Evolutionary conservation across 2,888 invertebrate genomes (phyloP), one percentile per base, ranked within the genome.

Genomic region (Zaprionus lineosus): DNA sequence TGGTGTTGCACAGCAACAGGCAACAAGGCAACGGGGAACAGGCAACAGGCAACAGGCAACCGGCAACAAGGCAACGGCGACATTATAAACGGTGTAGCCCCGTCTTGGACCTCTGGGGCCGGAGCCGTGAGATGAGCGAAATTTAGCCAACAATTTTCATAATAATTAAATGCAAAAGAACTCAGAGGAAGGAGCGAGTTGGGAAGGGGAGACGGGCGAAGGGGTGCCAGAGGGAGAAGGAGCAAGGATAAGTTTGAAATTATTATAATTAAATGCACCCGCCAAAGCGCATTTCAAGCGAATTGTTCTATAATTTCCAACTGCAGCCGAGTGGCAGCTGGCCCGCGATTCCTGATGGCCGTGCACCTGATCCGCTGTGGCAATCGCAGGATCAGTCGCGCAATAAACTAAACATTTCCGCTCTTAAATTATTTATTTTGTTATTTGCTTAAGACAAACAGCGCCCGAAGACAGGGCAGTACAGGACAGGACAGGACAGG

Each of bases 321-420:
- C 57, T 50, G 61, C 36, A 52, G 39, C n/a, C 36, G 44, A n/a
- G n/a, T 41, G 62, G 58, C 74, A 64, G 81, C 70, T 73, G 76
- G 29, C 41, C 19, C 9, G 12, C 24, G 11, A 48, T 40, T 63
- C 18, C 16, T 26, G 43, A 48, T 64, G 40, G 18, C 33, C 37
- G 39, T 81, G 74, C 73, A 67, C 61, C 68, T 59, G 64, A 66
- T 66, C 31, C 18, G 1, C 39, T 11, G 28, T 28, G 44, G 16
- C 19, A 18, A 24, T 19, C 31, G 9, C 44, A 12, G 33, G 36
- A 28, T 29, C 72, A 61, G 37, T 50, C 24, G 2, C 56, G 81
- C 86, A 87, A 87, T 87, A 87, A 87, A 87, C 87, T 88, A 82
- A 87, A 88, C 87, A 86, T 87, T 81, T 87, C 87, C 87, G 87